Percentiles rank a stretch among this genome's conserved stretches.
phyloP scores from a whole-genome alignment of 2,113 vertebrate genomes.

The Pteronura brasiliensis region DNA sequence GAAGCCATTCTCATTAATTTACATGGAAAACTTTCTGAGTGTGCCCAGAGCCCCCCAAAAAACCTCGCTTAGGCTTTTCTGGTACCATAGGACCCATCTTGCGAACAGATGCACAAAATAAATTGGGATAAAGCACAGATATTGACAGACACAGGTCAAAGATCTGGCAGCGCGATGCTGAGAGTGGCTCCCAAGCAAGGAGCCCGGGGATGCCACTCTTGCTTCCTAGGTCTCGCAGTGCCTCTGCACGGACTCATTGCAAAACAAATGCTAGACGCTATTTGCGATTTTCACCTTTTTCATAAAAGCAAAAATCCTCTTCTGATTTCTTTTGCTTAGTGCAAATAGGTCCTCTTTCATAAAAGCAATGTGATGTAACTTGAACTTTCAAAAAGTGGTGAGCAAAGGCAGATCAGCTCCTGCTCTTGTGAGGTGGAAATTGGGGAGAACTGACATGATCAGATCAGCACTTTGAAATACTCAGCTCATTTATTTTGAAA shows the following conservation, averaged over 20 bases:
- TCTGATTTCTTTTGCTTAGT: background rate
- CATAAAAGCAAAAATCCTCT: background rate
- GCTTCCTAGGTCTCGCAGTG: background rate
- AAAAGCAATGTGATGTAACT: background rate
- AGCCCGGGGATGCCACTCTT: background rate
- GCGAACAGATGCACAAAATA: background rate
- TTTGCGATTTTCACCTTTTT: background rate
- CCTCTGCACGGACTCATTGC: background rate
- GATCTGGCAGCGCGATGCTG: background rate
- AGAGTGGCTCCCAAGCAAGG: background rate
- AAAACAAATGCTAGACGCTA: background rate
- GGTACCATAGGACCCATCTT: background rate
- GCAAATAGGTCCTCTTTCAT: background rate
- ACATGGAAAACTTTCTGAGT: background rate
- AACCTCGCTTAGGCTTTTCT: background rate
- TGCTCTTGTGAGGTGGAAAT: fast-evolving
- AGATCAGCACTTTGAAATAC: conserved; percentile 1
- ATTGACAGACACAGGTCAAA: background rate
- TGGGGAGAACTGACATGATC: background rate
- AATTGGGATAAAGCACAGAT: background rate
- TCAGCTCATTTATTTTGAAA: background rate
- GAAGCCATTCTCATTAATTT: background rate
- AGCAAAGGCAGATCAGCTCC: background rate
- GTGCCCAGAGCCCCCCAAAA: background rate
- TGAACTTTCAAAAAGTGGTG: background rate